Percentiles rank a stretch among this genome's conserved stretches.
Evolutionary conservation across 1,140 invertebrate species (phyloP).

Genomic region (Temnothorax curvispinosus): DNA sequence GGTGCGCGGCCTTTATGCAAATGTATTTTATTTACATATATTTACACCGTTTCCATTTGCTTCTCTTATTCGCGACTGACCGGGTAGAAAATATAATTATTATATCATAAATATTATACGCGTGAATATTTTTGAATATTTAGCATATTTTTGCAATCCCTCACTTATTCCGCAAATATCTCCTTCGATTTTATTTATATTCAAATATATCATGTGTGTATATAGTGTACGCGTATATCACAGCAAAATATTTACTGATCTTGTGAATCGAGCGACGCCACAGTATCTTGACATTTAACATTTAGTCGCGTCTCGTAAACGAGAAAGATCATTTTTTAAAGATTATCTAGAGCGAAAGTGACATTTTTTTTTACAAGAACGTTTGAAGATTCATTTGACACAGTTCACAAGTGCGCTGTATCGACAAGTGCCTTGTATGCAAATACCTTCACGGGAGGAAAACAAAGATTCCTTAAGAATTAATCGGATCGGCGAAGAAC

Average conservation of each 20-base stretch:
- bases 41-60: neutral
- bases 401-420: neutral
- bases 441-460: neutral
- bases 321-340: neutral
- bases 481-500: conserved; percentile 15
- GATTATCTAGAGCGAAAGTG: neutral
- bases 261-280: neutral
- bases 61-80: neutral
- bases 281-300: conserved; percentile 13
- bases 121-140: neutral
- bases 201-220: neutral
- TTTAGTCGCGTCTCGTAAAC: neutral
- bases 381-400: neutral
- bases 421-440: neutral
- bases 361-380: neutral
- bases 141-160: neutral
- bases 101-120: neutral
- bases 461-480: neutral
- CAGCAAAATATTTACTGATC: conserved; percentile 3
- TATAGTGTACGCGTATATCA: neutral
- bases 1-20: neutral
- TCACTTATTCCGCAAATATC: neutral
- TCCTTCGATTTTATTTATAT: neutral
- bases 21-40: neutral
- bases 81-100: neutral